These are phyloP conservation scores for Characodon lateralis DNA, from an alignment of 2,797 vertebrate species.

Conservation along the genomic window DNA sequence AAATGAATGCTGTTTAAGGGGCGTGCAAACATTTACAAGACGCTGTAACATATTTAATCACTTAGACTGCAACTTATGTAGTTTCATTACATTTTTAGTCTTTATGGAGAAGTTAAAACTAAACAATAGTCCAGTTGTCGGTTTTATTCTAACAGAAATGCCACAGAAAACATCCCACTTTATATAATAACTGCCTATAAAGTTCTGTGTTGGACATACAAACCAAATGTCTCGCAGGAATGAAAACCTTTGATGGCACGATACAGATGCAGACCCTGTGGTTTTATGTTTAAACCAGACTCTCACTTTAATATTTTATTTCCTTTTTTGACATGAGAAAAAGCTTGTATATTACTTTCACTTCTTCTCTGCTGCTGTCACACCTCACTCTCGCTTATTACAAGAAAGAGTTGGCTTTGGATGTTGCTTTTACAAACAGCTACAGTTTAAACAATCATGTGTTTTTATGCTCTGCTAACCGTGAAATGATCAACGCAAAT, in stretches of 20 bases:
- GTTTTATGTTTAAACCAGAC: background rate
- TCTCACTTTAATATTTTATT: background rate
- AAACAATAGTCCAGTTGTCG: no score
- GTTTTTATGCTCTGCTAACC: background rate
- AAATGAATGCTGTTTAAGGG: no score
- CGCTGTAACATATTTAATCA: no score
- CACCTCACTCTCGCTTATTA: background rate
- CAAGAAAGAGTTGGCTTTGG: background rate
- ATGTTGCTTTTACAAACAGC: background rate
- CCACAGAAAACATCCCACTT: background rate
- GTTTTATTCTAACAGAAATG: background rate
- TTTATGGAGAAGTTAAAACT: no score
- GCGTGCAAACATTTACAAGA: no score
- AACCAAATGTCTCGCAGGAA: background rate
- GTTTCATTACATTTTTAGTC: no score
- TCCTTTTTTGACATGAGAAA: background rate
- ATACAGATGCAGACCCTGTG: background rate
- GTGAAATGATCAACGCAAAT: no score
- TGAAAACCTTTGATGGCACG: background rate
- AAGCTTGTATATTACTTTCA: background rate
- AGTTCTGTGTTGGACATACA: background rate
- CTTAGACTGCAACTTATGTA: no score
- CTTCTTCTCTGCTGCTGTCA: background rate
- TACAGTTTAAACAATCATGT: background rate
- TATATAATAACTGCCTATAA: background rate